Evolutionary conservation across 1,140 invertebrate species (phyloP).

Genomic region (Aplysia californica): DNA sequence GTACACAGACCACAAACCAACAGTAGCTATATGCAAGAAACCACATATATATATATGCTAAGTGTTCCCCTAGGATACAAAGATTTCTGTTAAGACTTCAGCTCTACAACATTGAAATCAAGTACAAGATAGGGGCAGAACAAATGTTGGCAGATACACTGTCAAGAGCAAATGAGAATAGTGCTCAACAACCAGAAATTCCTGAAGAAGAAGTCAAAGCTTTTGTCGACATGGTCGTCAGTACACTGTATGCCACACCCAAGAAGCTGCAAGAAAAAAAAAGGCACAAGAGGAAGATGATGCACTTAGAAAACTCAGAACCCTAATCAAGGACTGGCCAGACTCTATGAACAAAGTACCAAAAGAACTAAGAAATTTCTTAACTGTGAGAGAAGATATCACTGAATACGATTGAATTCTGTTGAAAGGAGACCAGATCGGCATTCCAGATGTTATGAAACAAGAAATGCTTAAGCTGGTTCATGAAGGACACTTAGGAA

Average conservation of each 20-base stretch:
- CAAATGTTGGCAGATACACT: conserved; percentile 26
- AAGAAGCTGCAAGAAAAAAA: background rate
- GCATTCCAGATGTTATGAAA: conserved; percentile 60
- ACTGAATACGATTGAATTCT: conserved; percentile 51
- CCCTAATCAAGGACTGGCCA: conserved; percentile 62
- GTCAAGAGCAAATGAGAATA: background rate
- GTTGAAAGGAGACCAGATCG: conserved; percentile 55
- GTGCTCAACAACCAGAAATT: background rate
- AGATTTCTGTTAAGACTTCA: conserved; percentile 17
- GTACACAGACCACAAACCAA: conserved; percentile 26
- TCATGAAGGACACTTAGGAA: conserved; percentile 67
- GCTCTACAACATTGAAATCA: conserved; percentile 41
- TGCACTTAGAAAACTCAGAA: background rate
- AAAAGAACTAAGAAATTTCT: conserved; percentile 50
- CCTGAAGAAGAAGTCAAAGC: background rate
- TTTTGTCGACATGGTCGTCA: background rate
- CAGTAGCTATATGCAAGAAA: conserved; percentile 2
- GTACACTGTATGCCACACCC: background rate
- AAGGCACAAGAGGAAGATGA: background rate
- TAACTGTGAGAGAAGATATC: no score
- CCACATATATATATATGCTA: no score
- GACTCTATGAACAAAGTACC: conserved; percentile 46
- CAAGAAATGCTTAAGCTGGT: conserved; percentile 58
- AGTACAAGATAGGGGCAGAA: conserved; percentile 28
- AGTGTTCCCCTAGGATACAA: background rate